Evolutionary conservation across 2,888 invertebrate genomes (phyloP).

Genomic region (Archips xylosteana): DNA sequence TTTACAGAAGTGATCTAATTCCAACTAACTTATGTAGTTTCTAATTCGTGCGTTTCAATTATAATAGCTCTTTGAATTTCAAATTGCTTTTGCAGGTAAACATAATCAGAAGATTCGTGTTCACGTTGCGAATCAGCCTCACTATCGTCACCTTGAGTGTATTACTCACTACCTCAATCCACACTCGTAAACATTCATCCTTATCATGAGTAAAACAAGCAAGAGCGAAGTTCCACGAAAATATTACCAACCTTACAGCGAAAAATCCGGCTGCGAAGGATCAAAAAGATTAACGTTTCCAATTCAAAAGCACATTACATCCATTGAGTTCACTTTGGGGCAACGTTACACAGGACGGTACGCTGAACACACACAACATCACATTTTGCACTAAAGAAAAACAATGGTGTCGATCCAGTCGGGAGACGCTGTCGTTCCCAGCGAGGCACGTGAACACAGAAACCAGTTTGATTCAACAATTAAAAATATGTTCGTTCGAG

Average conservation of each 20-base stretch:
- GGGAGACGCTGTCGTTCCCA: conserved; percentile 54
- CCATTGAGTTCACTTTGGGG: conserved; percentile 77
- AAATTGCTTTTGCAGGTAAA: conserved; percentile 21
- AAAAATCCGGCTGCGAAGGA: conserved; percentile 59
- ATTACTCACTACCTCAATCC: conserved; percentile 46
- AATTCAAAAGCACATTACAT: conserved; percentile 78
- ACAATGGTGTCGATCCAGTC: conserved; percentile 71
- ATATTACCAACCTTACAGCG: conserved; percentile 60
- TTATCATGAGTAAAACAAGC: conserved; percentile 44
- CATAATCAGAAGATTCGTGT: conserved; percentile 28
- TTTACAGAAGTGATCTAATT: not conserved
- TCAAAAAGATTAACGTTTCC: conserved; percentile 67
- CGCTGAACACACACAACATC: conserved; percentile 80
- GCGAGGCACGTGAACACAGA: conserved; percentile 61
- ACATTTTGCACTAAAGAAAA: conserved; percentile 81
- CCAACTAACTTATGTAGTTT: not conserved
- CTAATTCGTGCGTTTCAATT: not conserved
- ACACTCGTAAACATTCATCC: conserved; percentile 28
- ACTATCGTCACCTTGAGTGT: conserved; percentile 49
- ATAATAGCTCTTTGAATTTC: not conserved
- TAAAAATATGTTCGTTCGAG: conserved; percentile 67
- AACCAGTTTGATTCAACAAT: conserved; percentile 65
- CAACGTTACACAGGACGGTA: conserved; percentile 78
- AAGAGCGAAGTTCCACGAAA: conserved; percentile 41
- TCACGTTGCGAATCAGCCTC: conserved; percentile 21